Percentiles rank a stretch among this genome's conserved stretches.
Evolutionary conservation across 2,113 vertebrate species (phyloP).

Genomic region (Felis catus): DNA sequence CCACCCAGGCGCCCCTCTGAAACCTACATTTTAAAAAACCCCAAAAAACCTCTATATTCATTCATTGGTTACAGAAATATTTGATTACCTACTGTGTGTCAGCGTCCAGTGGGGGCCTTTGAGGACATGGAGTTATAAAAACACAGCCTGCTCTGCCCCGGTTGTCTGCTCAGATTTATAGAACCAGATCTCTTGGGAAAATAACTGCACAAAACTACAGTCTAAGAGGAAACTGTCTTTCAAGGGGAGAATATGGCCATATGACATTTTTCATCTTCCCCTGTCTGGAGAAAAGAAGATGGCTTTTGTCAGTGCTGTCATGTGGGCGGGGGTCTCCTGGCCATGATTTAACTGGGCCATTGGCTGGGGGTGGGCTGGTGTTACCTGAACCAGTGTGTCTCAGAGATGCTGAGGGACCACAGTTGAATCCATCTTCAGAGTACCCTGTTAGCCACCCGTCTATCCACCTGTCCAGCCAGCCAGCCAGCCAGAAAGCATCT

Average conservation of each 20-base stretch:
- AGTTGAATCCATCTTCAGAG: background rate
- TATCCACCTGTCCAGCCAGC: accelerated
- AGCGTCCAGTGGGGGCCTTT: background rate
- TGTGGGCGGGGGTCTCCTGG: background rate
- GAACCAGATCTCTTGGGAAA: background rate
- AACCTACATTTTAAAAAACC: background rate
- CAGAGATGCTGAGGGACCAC: background rate
- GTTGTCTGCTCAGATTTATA: background rate
- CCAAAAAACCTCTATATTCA: background rate
- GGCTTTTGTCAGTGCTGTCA: background rate
- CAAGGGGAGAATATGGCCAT: background rate
- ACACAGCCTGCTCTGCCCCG: background rate
- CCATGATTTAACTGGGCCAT: background rate
- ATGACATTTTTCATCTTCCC: background rate
- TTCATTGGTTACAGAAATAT: background rate
- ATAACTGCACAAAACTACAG: background rate
- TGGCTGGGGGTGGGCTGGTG: background rate
- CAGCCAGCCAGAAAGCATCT: background rate
- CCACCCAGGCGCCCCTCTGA: too few species aligned
- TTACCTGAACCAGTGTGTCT: background rate
- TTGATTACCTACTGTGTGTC: background rate
- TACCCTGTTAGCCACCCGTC: background rate
- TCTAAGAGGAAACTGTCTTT: background rate
- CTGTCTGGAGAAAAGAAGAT: background rate
- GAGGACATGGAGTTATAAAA: background rate